Evolutionary conservation across 2,888 invertebrate species (phyloP), one percentile per base, ranked within the genome.

Genomic region (Eupithecia dodoneata): DNA sequence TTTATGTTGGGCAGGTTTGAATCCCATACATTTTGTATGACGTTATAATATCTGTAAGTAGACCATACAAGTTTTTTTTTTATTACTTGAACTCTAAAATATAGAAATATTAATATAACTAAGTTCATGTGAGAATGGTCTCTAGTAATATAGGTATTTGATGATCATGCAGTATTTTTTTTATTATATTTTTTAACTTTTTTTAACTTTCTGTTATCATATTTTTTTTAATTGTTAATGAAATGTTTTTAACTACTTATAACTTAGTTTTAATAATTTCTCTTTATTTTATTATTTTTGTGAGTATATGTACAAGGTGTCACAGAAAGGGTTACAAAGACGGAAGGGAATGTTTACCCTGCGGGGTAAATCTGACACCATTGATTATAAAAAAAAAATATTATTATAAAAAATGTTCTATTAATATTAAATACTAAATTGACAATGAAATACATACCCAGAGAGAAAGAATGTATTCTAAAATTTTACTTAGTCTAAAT

Each of bases 191-290:
- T 66, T 30, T 2, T 41, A 7, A 42, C 2, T 41, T 2, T 15
- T 15, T 42, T 66, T 2, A 66, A 3, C 42, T 42, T 42, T 42
- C 42, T 42, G 66, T 66, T 42, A 66, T 63, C 10, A 63, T 63
- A 30, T 18, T 63, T n/a, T 55, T 30, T 59, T 63, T 0, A 30
- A 30, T 63, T 12, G 10, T 30, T 4, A 59, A 63, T 63, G 18
- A 63, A 63, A n/a, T 63, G 30, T 63, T 63, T 59, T 63, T 10
- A 30, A 63, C 63, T 63, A 63, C 63, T 63, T 63, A 10, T 63
- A 59, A 18, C 55, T 4, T 30, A 63, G 10, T 63, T 63, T 30
- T 63, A 12, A 18, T 63, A 18, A 18, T 59, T 55, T 59, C 5
- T 63, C 63, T 30, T 63, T 18, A 59, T 59, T 59, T 59, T 30